These are phyloP conservation scores for Mimachlamys varia DNA, from an alignment of 2,888 invertebrate genomes.

Conservation along the genomic window DNA sequence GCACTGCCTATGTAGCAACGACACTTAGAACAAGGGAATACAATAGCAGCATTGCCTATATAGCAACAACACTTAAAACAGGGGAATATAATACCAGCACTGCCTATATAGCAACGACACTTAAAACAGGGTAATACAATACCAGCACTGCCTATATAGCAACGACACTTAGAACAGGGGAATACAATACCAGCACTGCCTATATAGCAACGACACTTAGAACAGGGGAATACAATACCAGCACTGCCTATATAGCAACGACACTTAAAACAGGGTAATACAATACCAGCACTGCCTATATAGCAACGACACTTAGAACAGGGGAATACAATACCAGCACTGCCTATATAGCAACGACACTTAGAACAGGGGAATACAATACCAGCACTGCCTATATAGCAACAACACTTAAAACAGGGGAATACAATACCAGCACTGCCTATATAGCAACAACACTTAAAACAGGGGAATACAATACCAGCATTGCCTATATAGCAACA, in stretches of 20 bases:
- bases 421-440: neutral
- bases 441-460: neutral
- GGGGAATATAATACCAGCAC: neutral
- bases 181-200: neutral
- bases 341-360: constrained; percentile 4
- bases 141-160: neutral
- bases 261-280: constrained; percentile 14
- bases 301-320: constrained; percentile 4
- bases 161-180: neutral
- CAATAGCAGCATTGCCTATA: neutral
- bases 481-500: neutral
- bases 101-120: constrained; percentile 4
- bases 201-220: neutral
- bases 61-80: constrained; percentile 4
- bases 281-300: neutral
- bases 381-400: neutral
- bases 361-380: constrained; percentile 6
- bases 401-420: neutral
- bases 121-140: constrained; percentile 14
- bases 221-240: constrained; percentile 16
- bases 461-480: constrained; percentile 16
- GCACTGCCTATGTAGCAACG: neutral
- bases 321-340: neutral
- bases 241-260: neutral
- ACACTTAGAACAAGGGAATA: constrained; percentile 1